Evolutionary conservation across 2,888 invertebrate species (phyloP).

Genomic region (Sinohyriopsis cumingii): DNA sequence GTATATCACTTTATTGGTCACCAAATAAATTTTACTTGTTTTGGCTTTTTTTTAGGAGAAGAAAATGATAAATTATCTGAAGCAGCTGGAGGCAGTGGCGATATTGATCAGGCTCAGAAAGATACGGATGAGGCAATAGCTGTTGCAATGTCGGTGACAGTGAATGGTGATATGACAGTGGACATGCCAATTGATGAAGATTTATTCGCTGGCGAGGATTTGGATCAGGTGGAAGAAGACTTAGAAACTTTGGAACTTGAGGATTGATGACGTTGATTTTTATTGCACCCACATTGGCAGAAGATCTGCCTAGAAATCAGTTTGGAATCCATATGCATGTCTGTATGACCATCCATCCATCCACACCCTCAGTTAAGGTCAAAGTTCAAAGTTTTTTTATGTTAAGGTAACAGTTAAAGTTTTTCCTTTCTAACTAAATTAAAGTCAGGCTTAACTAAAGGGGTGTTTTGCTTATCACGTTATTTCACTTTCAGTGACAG

Average conservation of each 20-base stretch:
- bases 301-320: no score
- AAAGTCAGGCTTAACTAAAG: no score
- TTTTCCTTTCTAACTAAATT: no score
- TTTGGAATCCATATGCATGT: no score
- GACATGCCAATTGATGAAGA: constrained; percentile 70
- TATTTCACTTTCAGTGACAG: no score
- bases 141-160: constrained; percentile 54
- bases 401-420: no score
- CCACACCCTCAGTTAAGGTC: no score
- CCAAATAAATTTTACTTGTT: neutral
- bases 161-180: constrained; percentile 55
- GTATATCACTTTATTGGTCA: neutral
- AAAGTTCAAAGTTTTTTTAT: no score
- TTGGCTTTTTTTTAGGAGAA: constrained; percentile 43
- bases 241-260: constrained; percentile 66
- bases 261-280: constrained; percentile 32
- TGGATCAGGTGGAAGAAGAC: constrained; percentile 69
- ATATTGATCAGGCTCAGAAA: constrained; percentile 25
- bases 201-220: constrained; percentile 70
- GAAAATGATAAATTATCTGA: constrained; percentile 53
- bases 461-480: no score
- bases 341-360: no score
- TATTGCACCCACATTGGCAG: no score
- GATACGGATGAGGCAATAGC: constrained; percentile 60
- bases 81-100: constrained; percentile 45